Conservation (phyloP, 2,888 invertebrate genomes). For the Lasioglossum leucozonium region DNA sequence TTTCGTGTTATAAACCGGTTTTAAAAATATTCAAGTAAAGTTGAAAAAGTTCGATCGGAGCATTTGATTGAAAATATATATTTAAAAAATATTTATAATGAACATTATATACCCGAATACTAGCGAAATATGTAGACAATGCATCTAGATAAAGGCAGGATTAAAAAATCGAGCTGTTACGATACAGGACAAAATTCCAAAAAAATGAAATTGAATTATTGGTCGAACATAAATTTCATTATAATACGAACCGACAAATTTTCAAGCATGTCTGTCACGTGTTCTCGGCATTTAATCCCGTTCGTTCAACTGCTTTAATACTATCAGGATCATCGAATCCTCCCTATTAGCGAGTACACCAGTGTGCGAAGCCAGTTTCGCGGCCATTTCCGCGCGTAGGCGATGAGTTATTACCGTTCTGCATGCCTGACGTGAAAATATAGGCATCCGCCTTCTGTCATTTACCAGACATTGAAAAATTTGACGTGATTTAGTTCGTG, state of each 20-base stretch:
- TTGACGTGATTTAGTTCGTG: conserved; percentile 1
- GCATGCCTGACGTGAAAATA: conserved; percentile 39
- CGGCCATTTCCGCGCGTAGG: conserved; percentile 58
- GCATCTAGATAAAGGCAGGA: background rate
- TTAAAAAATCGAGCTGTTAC: no score
- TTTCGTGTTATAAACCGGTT: background rate
- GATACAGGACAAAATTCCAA: background rate
- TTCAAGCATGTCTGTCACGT: background rate
- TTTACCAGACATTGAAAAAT: conserved; percentile 21
- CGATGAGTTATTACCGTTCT: conserved; percentile 56
- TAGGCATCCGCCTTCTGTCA: conserved; percentile 34
- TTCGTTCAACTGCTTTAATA: conserved; percentile 38
- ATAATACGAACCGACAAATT: background rate
- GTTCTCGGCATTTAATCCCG: conserved; percentile 11
- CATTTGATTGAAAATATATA: no score
- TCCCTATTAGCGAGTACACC: conserved; percentile 29
- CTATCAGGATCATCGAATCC: conserved; percentile 52
- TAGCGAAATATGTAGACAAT: background rate
- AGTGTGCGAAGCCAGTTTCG: conserved; percentile 48
- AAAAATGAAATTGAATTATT: background rate
- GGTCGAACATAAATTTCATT: background rate
- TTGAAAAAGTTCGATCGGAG: no score
- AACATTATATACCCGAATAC: no score
- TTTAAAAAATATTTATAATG: no score
- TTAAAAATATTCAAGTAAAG: background rate